Conservation (phyloP, 2,888 invertebrate species). For the Sesamia inferens region DNA sequence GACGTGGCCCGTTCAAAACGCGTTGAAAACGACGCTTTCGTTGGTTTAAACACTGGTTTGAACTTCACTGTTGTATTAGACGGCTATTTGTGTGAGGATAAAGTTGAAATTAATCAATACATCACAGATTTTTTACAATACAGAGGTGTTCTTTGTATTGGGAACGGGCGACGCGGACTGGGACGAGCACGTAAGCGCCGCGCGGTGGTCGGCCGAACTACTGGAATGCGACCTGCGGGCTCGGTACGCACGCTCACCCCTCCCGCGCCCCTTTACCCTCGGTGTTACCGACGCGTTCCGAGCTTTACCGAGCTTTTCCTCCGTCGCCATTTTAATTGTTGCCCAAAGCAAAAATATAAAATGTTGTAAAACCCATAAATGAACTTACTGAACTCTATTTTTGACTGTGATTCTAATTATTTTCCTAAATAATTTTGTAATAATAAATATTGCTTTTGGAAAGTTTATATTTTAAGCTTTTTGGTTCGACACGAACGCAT, state of each 20-base stretch:
- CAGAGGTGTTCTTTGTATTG: conserved; percentile 89
- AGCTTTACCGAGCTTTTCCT: conserved; percentile 74
- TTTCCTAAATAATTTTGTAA: not conserved
- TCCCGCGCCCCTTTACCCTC: conserved; percentile 64
- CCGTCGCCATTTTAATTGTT: conserved; percentile 64
- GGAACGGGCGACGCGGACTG: conserved; percentile 78
- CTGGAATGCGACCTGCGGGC: conserved; percentile 86
- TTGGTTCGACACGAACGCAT: conserved; percentile 62
- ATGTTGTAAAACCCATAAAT: not conserved
- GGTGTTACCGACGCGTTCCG: conserved; percentile 80
- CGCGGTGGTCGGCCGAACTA: conserved; percentile 85
- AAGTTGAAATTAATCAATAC: conserved; percentile 89
- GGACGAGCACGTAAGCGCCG: conserved; percentile 77
- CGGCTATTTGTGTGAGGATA: conserved; percentile 78
- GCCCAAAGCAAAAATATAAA: conserved; percentile 13
- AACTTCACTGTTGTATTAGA: conserved; percentile 66
- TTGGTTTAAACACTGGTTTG: conserved; percentile 67
- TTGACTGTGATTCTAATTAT: not conserved
- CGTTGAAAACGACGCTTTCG: conserved; percentile 75
- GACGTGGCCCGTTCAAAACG: conserved; percentile 85
- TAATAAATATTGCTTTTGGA: conserved; percentile 12
- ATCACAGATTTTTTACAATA: conserved; percentile 90
- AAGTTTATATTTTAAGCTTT: conserved; percentile 59
- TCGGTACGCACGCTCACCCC: conserved; percentile 85
- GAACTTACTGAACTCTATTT: accelerated